phyloP scores from a whole-genome alignment of 1,140 invertebrate species.

The Drosophila kanapiae region DNA sequence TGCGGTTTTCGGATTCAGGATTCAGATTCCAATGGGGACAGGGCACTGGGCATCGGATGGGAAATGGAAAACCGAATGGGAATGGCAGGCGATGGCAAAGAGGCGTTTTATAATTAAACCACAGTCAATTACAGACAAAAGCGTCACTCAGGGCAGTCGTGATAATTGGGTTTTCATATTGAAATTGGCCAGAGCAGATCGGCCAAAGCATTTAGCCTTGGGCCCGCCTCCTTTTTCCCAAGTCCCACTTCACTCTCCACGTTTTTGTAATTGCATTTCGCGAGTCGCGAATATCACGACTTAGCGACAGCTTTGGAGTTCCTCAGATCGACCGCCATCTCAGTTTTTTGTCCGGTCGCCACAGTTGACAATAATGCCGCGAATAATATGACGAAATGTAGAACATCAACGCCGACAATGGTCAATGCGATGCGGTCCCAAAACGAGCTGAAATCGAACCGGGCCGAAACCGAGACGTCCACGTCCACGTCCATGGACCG shows the following conservation, averaged over 20 bases:
- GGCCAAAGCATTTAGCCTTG: constrained; percentile 43
- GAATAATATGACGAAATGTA: constrained; percentile 85
- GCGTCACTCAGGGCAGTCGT: constrained; percentile 75
- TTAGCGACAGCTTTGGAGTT: constrained; percentile 60
- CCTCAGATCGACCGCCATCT: constrained; percentile 59
- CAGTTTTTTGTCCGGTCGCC: constrained; percentile 63
- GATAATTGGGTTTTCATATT: constrained; percentile 83
- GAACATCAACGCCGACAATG: constrained; percentile 78
- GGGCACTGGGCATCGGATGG: constrained; percentile 1
- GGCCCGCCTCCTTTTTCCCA: constrained; percentile 24
- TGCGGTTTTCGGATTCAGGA: constrained; percentile 60
- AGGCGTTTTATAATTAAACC: constrained; percentile 84
- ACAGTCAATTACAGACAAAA: constrained; percentile 83
- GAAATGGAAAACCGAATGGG: neutral
- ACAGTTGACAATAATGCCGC: constrained; percentile 83
- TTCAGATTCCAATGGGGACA: neutral
- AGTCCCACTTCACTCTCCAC: neutral
- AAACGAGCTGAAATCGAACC: constrained; percentile 21
- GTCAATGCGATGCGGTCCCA: constrained; percentile 23
- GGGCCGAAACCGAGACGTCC: constrained; percentile 2
- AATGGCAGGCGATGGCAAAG: constrained; percentile 29
- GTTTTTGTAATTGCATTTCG: constrained; percentile 76
- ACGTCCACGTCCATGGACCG: constrained; percentile 28
- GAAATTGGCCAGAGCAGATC: constrained; percentile 43
- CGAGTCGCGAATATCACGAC: constrained; percentile 43